Base-by-base conservation (phyloP, 2,888 invertebrate genomes). In the Leptopilina myrica region DNA sequence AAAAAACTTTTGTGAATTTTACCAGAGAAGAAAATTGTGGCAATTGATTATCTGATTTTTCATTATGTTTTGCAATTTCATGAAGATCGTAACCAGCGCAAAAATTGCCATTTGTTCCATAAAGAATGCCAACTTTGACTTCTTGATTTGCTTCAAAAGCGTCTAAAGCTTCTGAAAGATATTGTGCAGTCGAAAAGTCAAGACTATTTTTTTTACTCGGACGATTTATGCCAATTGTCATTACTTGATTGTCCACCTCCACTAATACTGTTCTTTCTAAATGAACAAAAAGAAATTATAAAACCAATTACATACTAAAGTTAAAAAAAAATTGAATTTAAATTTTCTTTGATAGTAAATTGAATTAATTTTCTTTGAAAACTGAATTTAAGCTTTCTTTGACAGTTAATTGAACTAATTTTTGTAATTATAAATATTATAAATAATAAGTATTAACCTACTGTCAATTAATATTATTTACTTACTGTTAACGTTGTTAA, bases 21-120 rank as follows among this genome's bases (percentile, higher is more conserved):
- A 90, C 91, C 87, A 91, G 75, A 69, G 86, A 65, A 46, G 89
- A 88, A 83, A 89, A 91, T 33, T 91, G 90, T 56, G 91, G 89
- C 76, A 90, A 76, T 64, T 79, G 81, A 33, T 86, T 85, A 15
- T 90, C 88, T 5, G 84, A 83, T 40, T 87, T 85, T 33, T 86
- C 85, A 80, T 87, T 82, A 15, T 86, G 88, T 46, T 87, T 83
- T 11, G 94, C 92, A 78, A 98, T 92, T 88, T 98, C 96, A 76
- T 95, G 93, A 76, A 98, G 93, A 92, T 99, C 98, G 90, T 95
- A 97, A 0, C 99, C 99, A 3, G 98, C 95, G 91, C 98, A 98
- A 92, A 99, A 99, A 79, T 96, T 96, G 0, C 98, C 98, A n/a
- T 98, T 98, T 87, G 95, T 94, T 8, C 99, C 99, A 90, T 98